Base-by-base conservation (phyloP, 2,113 vertebrate genomes). In the Psilopsiagon aurifrons region DNA sequence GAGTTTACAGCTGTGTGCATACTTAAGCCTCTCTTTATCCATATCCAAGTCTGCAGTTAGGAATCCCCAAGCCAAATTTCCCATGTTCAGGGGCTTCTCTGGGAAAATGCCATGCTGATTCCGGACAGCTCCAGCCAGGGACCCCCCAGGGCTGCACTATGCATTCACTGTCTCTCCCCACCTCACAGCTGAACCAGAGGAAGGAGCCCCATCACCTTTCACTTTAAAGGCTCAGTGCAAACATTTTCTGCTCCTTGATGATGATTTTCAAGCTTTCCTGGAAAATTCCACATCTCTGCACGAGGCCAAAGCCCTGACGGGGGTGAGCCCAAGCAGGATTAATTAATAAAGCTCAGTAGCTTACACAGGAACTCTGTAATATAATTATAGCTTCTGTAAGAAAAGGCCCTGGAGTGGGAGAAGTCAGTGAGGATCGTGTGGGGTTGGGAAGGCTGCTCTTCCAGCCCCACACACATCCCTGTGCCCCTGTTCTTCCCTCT, bases 211-310 rank as follows among this genome's bases (percentile, higher is more conserved):
- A 68, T 68, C 18, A 2, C 63, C 69, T 62, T 23, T 22, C 62
- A 3, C 46, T 74, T 59, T 33, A 68, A 64, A 83, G 79, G 64
- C 62, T 39, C 27, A 77, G 78, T 69, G 64, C 76, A 95, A 63
- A 77, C 78, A 59, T 91, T 96, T 96, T 92, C 76, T 88, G 86
- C 92, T 95, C 78, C 90, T 90, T 46, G 77, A 90, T 98, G 98
- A 96, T 20, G 43, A 95, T 98, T 98, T 98, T 98, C 95, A 94
- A 98, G 98, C 98, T 99, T 99, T 98, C 98, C 96, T 98, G 98
- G 98, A 98, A 99, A 99, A 99, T 99, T 99, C 98, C 98, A 98
- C 98, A 98, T 98, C 98, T 97, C 97, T 94, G 91, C 96, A 97
- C 31, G 70, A 99, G 97, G 80, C 90, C 88, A 47, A 43, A 55